A percentile compares a stretch with the other conserved stretches of the same genome.
phyloP scores from a whole-genome alignment of 2,797 vertebrate species.

The Lutjanus campechanus region DNA sequence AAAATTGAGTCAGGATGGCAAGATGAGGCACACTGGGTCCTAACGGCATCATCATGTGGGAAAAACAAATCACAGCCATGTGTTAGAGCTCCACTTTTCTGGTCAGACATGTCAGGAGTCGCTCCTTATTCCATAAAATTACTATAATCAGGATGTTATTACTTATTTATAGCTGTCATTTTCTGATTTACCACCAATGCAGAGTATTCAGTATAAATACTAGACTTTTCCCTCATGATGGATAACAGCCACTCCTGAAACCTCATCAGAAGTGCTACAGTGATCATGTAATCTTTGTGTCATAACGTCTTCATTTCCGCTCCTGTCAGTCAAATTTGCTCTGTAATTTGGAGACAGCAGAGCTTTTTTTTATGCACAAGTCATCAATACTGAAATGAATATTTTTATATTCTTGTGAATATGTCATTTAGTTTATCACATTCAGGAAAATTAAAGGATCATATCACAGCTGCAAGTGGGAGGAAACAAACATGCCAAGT shows the following conservation, averaged over 20 bases:
- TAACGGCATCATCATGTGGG: background rate
- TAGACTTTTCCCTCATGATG: background rate
- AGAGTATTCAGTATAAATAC: background rate
- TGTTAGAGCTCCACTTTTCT: background rate
- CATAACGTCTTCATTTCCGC: background rate
- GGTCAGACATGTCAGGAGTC: background rate
- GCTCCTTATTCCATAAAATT: slow-evolving; percentile 1
- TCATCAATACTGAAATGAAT: background rate
- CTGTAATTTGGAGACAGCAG: background rate
- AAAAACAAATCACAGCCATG: background rate
- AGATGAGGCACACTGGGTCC: slow-evolving; percentile 26
- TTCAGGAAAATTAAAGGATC: too few relatives aligned
- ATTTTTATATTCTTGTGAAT: too few relatives aligned
- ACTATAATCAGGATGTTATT: background rate
- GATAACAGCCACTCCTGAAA: background rate
- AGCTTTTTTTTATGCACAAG: background rate
- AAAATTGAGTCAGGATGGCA: slow-evolving; percentile 12
- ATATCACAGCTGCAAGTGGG: too few relatives aligned
- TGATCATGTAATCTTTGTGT: background rate
- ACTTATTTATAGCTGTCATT: background rate
- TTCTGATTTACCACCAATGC: background rate
- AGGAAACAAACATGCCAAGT: too few relatives aligned
- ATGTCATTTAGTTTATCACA: too few relatives aligned
- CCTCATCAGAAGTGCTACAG: background rate
- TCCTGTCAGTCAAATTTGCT: background rate